phyloP scores from a whole-genome alignment of 2,888 invertebrate genomes.

The Philereme vetulata region DNA sequence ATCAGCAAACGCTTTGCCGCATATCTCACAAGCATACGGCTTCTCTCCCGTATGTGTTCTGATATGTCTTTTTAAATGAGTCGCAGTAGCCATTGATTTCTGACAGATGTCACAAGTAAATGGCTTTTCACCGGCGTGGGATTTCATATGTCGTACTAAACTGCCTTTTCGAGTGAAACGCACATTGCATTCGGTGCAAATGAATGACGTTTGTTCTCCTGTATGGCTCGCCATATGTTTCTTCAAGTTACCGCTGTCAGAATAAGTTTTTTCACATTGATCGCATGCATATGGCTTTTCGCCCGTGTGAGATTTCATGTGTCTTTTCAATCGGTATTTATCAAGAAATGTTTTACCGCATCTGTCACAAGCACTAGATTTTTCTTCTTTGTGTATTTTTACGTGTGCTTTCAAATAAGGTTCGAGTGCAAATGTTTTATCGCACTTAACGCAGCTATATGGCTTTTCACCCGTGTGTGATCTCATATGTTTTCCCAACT shows the following conservation, averaged over 20 bases:
- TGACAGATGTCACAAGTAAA: slow-evolving; percentile 17
- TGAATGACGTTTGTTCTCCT: slow-evolving; percentile 3
- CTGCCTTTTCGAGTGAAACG: slow-evolving; percentile 3
- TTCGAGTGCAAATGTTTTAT: slow-evolving; percentile 7
- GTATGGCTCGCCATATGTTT: slow-evolving; percentile 17
- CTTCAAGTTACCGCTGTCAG: slow-evolving; percentile 4
- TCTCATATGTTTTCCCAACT: not conserved
- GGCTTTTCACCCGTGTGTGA: slow-evolving; percentile 1
- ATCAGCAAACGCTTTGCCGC: slow-evolving; percentile 66
- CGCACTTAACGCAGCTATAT: not conserved
- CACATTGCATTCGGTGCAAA: slow-evolving; percentile 11
- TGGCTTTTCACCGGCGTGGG: slow-evolving; percentile 7
- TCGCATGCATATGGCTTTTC: slow-evolving; percentile 14
- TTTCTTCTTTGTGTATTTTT: slow-evolving; percentile 7
- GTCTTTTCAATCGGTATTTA: slow-evolving; percentile 5
- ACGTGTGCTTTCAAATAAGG: slow-evolving; percentile 4
- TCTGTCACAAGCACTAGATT: not conserved
- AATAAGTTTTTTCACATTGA: slow-evolving; percentile 4
- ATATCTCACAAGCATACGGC: slow-evolving; percentile 39
- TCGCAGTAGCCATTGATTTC: not conserved
- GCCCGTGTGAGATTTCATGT: slow-evolving; percentile 15
- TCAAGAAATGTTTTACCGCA: slow-evolving; percentile 7
- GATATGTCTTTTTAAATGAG: slow-evolving; percentile 10
- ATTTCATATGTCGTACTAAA: slow-evolving; percentile 10
- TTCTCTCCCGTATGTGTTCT: slow-evolving; percentile 16